Evolutionary conservation across 2,113 vertebrate genomes (phyloP).

Genomic region (Gallinago paraguaiae): DNA sequence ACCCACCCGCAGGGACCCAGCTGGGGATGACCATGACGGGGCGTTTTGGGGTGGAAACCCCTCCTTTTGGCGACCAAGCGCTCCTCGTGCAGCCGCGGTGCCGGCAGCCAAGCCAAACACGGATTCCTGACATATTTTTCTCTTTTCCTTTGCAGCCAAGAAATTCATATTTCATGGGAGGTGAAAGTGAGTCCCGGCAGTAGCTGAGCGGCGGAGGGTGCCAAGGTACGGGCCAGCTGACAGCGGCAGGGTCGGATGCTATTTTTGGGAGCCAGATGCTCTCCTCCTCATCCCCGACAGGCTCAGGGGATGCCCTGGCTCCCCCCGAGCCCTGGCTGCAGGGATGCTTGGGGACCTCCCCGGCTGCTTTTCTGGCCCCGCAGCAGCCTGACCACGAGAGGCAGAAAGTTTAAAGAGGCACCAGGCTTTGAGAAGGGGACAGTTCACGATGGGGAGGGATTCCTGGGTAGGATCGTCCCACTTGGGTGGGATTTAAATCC

Average conservation of each 20-base stretch:
- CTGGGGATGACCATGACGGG: not conserved
- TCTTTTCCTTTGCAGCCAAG: conserved; percentile 72
- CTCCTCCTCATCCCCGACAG: conserved; percentile 51
- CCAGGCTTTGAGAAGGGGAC: conserved; percentile 53
- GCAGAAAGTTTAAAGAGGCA: conserved; percentile 48
- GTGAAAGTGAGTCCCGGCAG: conserved; percentile 64
- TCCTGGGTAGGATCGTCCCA: conserved; percentile 16
- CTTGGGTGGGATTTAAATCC: conserved; percentile 4
- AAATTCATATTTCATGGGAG: conserved; percentile 71
- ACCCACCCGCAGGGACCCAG: rapidly evolving
- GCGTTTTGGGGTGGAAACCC: not conserved
- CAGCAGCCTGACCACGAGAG: not conserved
- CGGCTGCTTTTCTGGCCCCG: not conserved
- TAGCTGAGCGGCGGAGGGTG: conserved; percentile 70
- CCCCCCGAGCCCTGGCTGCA: not conserved
- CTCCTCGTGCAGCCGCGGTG: rapidly evolving
- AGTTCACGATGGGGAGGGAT: conserved; percentile 67
- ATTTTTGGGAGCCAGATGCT: conserved; percentile 67
- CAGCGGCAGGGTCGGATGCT: conserved; percentile 66
- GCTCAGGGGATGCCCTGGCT: not conserved
- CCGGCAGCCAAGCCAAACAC: not conserved
- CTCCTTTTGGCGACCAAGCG: rapidly evolving
- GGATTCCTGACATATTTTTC: conserved; percentile 53
- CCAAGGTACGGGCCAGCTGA: conserved; percentile 75
- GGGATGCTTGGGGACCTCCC: not conserved